Evolutionary conservation across 2,797 vertebrate genomes (phyloP), one percentile per base, ranked within the genome.

Genomic region (Agapornis canus): DNA sequence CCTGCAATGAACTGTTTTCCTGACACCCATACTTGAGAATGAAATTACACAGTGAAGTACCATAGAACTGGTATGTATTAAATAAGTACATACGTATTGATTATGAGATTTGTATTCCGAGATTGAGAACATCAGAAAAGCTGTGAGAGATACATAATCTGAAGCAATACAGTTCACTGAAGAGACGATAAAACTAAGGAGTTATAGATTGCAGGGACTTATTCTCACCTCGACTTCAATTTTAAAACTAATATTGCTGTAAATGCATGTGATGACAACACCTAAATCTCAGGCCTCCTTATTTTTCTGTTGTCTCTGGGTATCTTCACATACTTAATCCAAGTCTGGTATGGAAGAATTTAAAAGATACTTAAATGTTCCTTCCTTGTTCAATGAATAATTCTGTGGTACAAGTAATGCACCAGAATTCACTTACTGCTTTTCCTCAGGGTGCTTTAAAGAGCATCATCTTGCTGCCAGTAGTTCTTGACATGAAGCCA

Each of bases 151-250:
- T 52, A 25, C 40, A 32, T 80, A 65, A 81, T 48, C 27, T 21
- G 69, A 84, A 54, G 43, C 65, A 80, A 63, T 35, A 59, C 26
- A 52, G 27, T 75, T 76, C 59, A 39, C 42, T 76, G 73, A 63
- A 86, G 59, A 86, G 27, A 13, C 1, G 0, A 48, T 9, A 43
- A 43, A 11, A 61, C 20, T 0, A 0, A 65, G 21, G 35, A 66
- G 20, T 32, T 61, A 21, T 22, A 61, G 26, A 51, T 27, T 65
- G 52, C 19, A 65, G 49, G 78, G n/a, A 57, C 61, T 77, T 82
- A n/a, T 85, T 78, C 32, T 76, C 51, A 56, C 21, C 13, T 47
- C 26, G 10, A 16, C 51, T 64, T 72, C 39, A 10, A 73, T 76
- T 81, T 82, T 70, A 63, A 76, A 73, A 16, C 6, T 72, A 75